Conservation (phyloP, 2,113 vertebrate genomes). For the Platysternon megacephalum region DNA sequence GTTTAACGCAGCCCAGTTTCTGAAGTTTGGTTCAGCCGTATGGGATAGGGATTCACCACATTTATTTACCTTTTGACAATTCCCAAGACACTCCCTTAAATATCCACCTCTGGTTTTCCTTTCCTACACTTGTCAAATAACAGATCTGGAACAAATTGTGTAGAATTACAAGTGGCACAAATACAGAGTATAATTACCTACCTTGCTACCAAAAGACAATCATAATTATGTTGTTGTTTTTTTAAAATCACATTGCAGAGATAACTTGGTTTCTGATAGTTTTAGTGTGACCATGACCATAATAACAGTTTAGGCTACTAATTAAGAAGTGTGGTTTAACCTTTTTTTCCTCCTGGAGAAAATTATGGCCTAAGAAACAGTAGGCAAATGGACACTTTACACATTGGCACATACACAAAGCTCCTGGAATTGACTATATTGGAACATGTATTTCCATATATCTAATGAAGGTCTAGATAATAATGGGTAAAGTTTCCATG, state of each 20-base stretch:
- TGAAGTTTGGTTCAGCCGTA: conserved; percentile 6
- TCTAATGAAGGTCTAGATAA: background rate
- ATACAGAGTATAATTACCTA: conserved; percentile 45
- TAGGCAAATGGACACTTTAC: conserved; percentile 29
- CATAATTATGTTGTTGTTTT: conserved; percentile 41
- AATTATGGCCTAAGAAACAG: conserved; percentile 16
- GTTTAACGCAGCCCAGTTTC: conserved; percentile 3
- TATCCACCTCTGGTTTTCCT: conserved; percentile 19
- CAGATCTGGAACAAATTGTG: conserved; percentile 70
- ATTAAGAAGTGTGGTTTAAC: conserved; percentile 36
- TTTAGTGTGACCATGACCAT: conserved; percentile 28
- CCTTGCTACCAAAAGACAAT: conserved; percentile 41
- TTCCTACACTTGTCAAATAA: conserved; percentile 46
- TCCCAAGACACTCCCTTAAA: conserved; percentile 58
- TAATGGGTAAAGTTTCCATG: background rate
- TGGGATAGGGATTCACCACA: background rate
- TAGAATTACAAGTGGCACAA: conserved; percentile 59
- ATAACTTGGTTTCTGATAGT: conserved; percentile 25
- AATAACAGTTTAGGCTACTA: conserved; percentile 46
- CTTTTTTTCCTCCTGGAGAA: background rate
- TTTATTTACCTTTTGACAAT: conserved; percentile 54
- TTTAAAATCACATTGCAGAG: conserved; percentile 29
- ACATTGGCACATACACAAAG: background rate
- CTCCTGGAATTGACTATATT: background rate
- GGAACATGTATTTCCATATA: background rate